Base-by-base conservation (phyloP, 37 sponge, comb jelly and placozoan species). In the Mnemiopsis leidyi region DNA sequence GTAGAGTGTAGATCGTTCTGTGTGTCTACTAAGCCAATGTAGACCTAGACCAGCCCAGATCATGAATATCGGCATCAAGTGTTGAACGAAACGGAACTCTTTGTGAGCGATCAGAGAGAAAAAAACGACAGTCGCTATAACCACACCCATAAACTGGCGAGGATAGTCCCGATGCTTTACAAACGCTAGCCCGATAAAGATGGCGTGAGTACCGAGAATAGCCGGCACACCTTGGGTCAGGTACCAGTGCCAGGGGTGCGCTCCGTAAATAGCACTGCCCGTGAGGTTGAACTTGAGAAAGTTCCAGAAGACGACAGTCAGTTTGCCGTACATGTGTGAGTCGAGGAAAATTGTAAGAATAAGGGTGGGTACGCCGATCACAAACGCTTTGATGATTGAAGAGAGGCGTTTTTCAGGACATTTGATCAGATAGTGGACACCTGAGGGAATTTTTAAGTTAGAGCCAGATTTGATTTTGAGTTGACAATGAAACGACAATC, bases 191-290 rank as follows among this genome's bases (percentile, higher is more conserved):
- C 9, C 38, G 9, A 82, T 34, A 7, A 82, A 34, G 9, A 82
- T 30, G 3, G 82, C 32, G 32, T 82, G 82, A 23, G 82, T 82
- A 1, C 82, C 82, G 9, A 34, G 37, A 36, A 82, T 82, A 7
- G 38, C 82, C 5, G 82, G 82, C 9, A 82, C 38, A 20, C 82
- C 82, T 37, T 82, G 82, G 23, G 37, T 32, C 31, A 82, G 36
- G 38, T 82, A 82, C 82, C 82, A 82, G 23, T 82, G 82, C 82
- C 82, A 82, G 35, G 82, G 82, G 36, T 82, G 82, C 1, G 82
- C 35, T 7, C 82, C 82, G 82, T 82, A 82, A 5, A 82, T 37
- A 5, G 2, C 82, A 34, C 82, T 82, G 9, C 82, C 82, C 2
- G 38, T 37, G 36, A 82, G 3, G 38, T 82, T 82, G 82, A 82